phyloP scores from a whole-genome alignment of 1,140 invertebrate species.

The Micrasema longulum region DNA sequence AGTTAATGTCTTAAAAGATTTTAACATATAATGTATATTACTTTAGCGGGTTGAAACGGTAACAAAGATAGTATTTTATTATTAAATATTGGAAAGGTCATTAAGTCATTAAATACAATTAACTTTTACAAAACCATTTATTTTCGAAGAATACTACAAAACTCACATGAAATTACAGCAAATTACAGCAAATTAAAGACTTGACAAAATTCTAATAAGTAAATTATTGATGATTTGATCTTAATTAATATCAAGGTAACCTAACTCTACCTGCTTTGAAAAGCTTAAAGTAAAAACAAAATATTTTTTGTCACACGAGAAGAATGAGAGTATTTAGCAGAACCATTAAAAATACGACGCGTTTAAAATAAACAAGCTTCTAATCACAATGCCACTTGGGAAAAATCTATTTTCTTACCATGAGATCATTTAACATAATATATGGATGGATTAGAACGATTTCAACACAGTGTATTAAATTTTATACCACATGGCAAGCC shows the following conservation, averaged over 20 bases:
- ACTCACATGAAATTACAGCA: slow-evolving; percentile 25
- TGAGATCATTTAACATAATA: no score
- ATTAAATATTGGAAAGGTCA: no score
- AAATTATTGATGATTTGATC: slow-evolving; percentile 20
- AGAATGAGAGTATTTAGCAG: slow-evolving; percentile 16
- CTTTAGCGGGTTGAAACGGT: no score
- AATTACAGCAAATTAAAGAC: slow-evolving; percentile 28
- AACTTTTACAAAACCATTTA: slow-evolving; percentile 33
- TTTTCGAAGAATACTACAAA: slow-evolving; percentile 38
- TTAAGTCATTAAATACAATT: slow-evolving; percentile 1
- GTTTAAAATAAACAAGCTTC: background rate
- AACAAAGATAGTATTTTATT: no score
- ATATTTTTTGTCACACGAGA: background rate
- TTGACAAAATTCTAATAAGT: slow-evolving; percentile 30
- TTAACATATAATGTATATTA: no score
- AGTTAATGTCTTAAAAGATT: no score
- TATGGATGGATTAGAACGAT: no score
- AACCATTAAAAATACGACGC: slow-evolving; percentile 9
- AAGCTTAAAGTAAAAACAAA: slow-evolving; percentile 4
- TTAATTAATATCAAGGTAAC: slow-evolving; percentile 25
- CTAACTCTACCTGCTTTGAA: background rate
- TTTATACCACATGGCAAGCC: no score
- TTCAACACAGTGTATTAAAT: no score
- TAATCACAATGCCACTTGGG: no score
- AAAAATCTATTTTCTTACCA: no score